A percentile compares a stretch with the other conserved stretches of the same genome.
Conservation (phyloP, 1,140 invertebrate genomes). For the Scaptomyza hsui region DNA sequence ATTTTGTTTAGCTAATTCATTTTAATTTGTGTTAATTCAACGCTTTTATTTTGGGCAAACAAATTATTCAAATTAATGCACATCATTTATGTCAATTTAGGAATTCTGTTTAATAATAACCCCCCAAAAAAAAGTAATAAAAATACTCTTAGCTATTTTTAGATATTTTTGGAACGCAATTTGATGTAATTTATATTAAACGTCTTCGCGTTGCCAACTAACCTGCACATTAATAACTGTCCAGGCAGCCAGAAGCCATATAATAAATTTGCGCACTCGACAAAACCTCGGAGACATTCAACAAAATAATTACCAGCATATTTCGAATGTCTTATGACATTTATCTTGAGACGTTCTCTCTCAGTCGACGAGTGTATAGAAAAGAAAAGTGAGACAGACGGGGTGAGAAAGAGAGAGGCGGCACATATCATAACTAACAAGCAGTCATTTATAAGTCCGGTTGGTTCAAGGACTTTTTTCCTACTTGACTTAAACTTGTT, state of each 20-base stretch:
- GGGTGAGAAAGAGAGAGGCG: neutral
- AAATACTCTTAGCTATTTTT: too few species aligned
- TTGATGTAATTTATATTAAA: slow-evolving; percentile 56
- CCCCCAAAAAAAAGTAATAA: neutral
- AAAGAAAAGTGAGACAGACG: neutral
- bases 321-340: slow-evolving; percentile 69
- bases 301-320: slow-evolving; percentile 81
- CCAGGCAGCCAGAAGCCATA: slow-evolving; percentile 39
- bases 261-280: slow-evolving; percentile 62
- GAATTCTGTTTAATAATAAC: neutral
- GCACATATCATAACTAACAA: slow-evolving; percentile 69
- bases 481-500: slow-evolving; percentile 56
- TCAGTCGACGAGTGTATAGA: slow-evolving; percentile 3
- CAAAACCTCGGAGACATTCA: slow-evolving; percentile 76
- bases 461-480: slow-evolving; percentile 2
- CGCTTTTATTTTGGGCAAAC: neutral
- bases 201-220: slow-evolving; percentile 34
- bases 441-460: slow-evolving; percentile 60
- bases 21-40: neutral
- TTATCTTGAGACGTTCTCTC: slow-evolving; percentile 57
- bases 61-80: slow-evolving; percentile 5
- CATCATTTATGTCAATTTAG: slow-evolving; percentile 11
- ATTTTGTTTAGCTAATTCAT: neutral
- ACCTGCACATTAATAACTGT: slow-evolving; percentile 66
- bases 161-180: too few species aligned